These are phyloP conservation scores for Atherinosoma microstoma DNA, from an alignment of 2,797 vertebrate species.

Conservation along the genomic window DNA sequence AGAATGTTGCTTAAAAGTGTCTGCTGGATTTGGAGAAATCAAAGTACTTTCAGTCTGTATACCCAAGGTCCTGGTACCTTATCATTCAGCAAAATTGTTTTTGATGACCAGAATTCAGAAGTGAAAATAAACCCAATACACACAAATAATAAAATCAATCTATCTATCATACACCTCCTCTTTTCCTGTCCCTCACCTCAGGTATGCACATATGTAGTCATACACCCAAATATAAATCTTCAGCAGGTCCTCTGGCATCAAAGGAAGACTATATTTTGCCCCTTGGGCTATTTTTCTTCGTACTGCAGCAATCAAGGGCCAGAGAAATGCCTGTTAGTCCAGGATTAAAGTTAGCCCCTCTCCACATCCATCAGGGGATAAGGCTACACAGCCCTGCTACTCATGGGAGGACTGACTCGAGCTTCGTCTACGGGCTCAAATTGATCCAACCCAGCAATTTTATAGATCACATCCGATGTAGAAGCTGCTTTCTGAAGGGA, in stretches of 20 bases:
- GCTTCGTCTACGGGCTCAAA: slow-evolving; percentile 68
- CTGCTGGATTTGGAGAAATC: slow-evolving; percentile 53
- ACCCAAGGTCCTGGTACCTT: slow-evolving; percentile 55
- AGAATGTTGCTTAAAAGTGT: slow-evolving; percentile 21
- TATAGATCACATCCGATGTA: slow-evolving; percentile 73
- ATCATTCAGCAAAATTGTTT: slow-evolving; percentile 69
- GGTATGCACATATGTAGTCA: slow-evolving; percentile 48
- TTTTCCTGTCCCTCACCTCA: slow-evolving; percentile 29
- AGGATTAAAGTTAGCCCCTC: slow-evolving; percentile 79
- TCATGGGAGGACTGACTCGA: slow-evolving; percentile 59
- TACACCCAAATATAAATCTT: slow-evolving; percentile 52
- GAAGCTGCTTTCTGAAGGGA: slow-evolving; percentile 59
- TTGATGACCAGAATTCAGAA: slow-evolving; percentile 55
- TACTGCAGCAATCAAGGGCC: slow-evolving; percentile 79
- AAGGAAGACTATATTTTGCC: slow-evolving; percentile 68
- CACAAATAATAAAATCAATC: slow-evolving; percentile 53
- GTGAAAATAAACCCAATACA: slow-evolving; percentile 38
- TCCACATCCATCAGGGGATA: slow-evolving; percentile 82
- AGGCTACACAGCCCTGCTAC: slow-evolving; percentile 65
- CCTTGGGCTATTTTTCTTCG: slow-evolving; percentile 67
- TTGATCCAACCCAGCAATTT: slow-evolving; percentile 73
- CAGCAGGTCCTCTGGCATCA: slow-evolving; percentile 61
- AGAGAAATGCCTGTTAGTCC: slow-evolving; percentile 79
- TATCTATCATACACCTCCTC: slow-evolving; percentile 16
- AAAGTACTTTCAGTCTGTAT: slow-evolving; percentile 43